Evolutionary conservation across 2,888 invertebrate genomes (phyloP).

Genomic region (Danaus chrysippus): DNA sequence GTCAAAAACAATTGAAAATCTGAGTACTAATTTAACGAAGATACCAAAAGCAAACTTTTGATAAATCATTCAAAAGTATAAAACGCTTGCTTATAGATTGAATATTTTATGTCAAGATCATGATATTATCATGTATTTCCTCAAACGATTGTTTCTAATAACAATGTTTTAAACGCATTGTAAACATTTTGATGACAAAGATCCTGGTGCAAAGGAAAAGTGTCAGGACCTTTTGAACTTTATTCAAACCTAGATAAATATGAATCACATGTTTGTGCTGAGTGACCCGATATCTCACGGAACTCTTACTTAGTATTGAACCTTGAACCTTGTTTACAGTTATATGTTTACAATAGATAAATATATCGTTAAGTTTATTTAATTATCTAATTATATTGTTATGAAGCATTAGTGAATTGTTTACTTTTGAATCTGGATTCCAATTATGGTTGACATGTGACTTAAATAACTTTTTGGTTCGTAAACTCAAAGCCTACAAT

Average conservation of each 20-base stretch:
- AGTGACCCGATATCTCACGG: slow-evolving; percentile 27
- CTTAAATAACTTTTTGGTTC: too few relatives aligned
- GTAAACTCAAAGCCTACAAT: too few relatives aligned
- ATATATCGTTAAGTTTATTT: slow-evolving; percentile 3
- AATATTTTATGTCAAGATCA: too few relatives aligned
- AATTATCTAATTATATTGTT: neutral
- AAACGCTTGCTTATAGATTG: too few relatives aligned
- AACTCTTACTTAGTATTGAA: slow-evolving; percentile 30
- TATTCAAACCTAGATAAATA: slow-evolving; percentile 11
- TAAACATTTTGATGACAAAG: neutral
- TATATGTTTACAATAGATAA: slow-evolving; percentile 24
- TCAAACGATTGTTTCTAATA: too few relatives aligned
- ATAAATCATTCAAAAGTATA: too few relatives aligned
- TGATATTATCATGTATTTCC: too few relatives aligned
- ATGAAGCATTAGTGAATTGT: neutral
- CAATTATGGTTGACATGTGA: neutral
- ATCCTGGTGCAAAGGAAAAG: slow-evolving; percentile 7
- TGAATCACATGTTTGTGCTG: slow-evolving; percentile 25
- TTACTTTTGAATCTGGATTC: too few relatives aligned
- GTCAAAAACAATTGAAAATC: too few relatives aligned
- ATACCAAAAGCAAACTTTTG: too few relatives aligned
- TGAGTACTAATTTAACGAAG: too few relatives aligned
- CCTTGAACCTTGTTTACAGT: slow-evolving; percentile 27
- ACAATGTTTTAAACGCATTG: too few relatives aligned
- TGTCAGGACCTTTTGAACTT: slow-evolving; percentile 8